Evolutionary conservation across 1,140 invertebrate species (phyloP).

Genomic region (Drosophila ironensis): DNA sequence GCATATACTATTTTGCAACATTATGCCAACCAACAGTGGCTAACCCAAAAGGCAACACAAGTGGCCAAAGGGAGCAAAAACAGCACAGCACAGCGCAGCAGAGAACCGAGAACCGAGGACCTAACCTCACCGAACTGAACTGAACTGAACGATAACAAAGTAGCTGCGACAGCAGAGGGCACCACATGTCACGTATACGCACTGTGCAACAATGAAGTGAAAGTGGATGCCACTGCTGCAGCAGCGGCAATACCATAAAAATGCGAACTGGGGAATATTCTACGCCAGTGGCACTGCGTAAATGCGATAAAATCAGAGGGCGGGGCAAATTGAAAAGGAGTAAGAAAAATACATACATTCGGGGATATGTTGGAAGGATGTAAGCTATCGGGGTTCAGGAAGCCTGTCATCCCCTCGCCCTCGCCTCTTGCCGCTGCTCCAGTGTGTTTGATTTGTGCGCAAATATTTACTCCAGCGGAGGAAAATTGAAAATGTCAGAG

Average conservation of each 20-base stretch:
- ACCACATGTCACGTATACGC: constrained; percentile 70
- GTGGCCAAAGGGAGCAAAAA: neutral
- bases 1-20: constrained; percentile 58
- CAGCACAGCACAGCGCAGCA: too few relatives aligned
- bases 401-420: neutral
- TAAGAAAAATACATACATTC: constrained; percentile 19
- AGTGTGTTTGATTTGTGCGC: constrained; percentile 38
- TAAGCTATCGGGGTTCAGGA: neutral
- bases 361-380: too few relatives aligned
- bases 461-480: constrained; percentile 29
- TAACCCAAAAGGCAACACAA: constrained; percentile 49
- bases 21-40: constrained; percentile 49
- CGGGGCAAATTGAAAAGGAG: constrained; percentile 59
- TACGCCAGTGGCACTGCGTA: constrained; percentile 30
- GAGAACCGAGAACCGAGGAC: neutral
- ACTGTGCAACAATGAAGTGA: constrained; percentile 67
- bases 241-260: constrained; percentile 45
- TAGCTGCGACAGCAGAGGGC: constrained; percentile 50
- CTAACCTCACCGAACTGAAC: neutral
- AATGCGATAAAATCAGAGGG: constrained; percentile 71
- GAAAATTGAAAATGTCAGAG: constrained; percentile 34
- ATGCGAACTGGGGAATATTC: constrained; percentile 39
- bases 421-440: neutral
- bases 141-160: constrained; percentile 51
- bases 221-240: constrained; percentile 41